phyloP scores from a whole-genome alignment of 2,797 vertebrate genomes.

The Argya squamiceps region DNA sequence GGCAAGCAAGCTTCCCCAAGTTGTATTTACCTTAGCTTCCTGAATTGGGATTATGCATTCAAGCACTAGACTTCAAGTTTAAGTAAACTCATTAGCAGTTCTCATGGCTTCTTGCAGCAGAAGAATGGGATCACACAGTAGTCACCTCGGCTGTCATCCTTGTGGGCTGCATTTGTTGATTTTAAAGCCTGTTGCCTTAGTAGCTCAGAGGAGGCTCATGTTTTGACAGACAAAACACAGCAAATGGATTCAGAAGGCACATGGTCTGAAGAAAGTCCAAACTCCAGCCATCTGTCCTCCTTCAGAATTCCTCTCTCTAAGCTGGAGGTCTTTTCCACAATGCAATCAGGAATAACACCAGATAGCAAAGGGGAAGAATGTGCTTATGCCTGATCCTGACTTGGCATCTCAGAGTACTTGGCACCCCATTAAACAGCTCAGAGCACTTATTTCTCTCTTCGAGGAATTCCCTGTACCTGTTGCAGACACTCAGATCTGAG shows the following conservation, averaged over 20 bases:
- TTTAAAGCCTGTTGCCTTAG: constrained; percentile 30
- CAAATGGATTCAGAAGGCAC: constrained; percentile 7
- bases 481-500: not conserved
- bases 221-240: constrained; percentile 36
- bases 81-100: constrained; percentile 21
- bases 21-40: constrained; percentile 22
- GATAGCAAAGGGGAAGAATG: not conserved
- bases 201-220: not conserved
- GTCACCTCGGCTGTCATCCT: not conserved
- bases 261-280: constrained; percentile 17
- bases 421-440: not conserved
- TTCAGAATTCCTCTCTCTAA: not conserved
- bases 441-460: not conserved
- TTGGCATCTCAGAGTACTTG: not conserved
- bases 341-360: not conserved
- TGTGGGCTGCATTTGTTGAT: not conserved
- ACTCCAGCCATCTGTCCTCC: constrained; percentile 14
- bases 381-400: not conserved
- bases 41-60: not conserved
- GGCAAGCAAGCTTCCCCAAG: not conserved
- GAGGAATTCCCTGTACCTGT: not conserved
- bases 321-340: not conserved
- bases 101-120: not conserved
- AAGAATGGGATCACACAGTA: not conserved
- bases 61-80: not conserved